These are phyloP conservation scores for Zosterops japonicus DNA, from an alignment of 2,113 vertebrate genomes.

Conservation along the genomic window DNA sequence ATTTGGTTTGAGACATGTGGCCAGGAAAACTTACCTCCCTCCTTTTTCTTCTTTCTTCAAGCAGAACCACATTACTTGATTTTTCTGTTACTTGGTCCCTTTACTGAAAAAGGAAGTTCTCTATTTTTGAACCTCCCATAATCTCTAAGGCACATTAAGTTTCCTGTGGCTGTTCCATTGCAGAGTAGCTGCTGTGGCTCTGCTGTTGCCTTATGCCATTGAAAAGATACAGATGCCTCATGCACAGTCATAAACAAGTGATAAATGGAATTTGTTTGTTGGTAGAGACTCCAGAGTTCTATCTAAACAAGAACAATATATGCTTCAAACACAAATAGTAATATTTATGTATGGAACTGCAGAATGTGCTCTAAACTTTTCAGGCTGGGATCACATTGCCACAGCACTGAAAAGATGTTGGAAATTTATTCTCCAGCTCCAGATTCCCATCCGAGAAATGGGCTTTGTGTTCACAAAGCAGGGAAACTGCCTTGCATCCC, in stretches of 20 bases:
- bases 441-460: neutral
- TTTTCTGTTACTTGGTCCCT: neutral
- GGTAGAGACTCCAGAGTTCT: neutral
- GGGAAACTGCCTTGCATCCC: neutral
- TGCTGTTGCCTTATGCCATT: neutral
- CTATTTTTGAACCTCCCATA: neutral
- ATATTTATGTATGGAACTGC: neutral
- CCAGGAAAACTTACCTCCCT: neutral
- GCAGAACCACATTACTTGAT: neutral
- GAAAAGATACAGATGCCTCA: neutral
- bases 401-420: neutral
- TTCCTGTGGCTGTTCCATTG: slow-evolving; percentile 48
- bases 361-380: neutral
- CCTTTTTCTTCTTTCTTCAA: slow-evolving; percentile 12
- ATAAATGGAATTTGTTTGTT: slow-evolving; percentile 3
- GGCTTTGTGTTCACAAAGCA: neutral
- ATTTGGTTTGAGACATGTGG: neutral
- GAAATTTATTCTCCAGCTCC: neutral
- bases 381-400: neutral
- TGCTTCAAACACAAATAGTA: neutral
- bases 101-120: slow-evolving; percentile 23
- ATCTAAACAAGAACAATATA: neutral
- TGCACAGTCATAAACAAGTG: neutral
- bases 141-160: neutral
- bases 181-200: neutral